Evolutionary conservation across 2,888 invertebrate genomes (phyloP).

Genomic region (Nomada fabriciana): DNA sequence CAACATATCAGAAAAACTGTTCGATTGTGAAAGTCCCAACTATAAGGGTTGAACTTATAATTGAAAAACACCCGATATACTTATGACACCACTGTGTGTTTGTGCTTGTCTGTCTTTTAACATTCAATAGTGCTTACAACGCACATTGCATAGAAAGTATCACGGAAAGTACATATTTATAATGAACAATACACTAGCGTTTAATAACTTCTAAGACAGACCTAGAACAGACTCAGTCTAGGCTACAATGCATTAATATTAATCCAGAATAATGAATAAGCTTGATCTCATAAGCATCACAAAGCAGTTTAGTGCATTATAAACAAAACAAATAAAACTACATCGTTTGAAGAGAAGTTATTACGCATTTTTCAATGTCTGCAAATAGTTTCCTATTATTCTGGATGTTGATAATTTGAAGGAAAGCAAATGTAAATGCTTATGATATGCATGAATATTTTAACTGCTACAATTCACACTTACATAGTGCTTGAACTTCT

Average conservation of each 20-base stretch:
- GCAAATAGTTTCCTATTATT: conserved; percentile 76
- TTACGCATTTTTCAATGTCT: conserved; percentile 45
- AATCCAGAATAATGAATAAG: conserved; percentile 83
- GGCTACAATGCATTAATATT: conserved; percentile 79
- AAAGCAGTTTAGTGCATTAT: conserved; percentile 66
- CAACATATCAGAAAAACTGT: conserved; percentile 57
- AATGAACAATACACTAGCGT: conserved; percentile 47
- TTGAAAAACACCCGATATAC: conserved; percentile 83
- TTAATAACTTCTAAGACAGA: conserved; percentile 80
- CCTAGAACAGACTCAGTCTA: conserved; percentile 84
- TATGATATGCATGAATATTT: conserved; percentile 46
- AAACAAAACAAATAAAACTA: conserved; percentile 76
- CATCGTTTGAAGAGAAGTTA: conserved; percentile 62
- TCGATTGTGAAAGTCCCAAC: conserved; percentile 50
- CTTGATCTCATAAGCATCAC: conserved; percentile 68
- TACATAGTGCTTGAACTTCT: conserved; percentile 76
- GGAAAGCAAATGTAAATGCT: conserved; percentile 78
- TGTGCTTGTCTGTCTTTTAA: conserved; percentile 84
- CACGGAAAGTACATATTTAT: conserved; percentile 59
- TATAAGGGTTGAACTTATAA: conserved; percentile 50
- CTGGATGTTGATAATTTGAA: conserved; percentile 79
- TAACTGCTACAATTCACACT: conserved; percentile 65
- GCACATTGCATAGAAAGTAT: conserved; percentile 64
- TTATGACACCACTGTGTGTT: conserved; percentile 83
- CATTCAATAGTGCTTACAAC: conserved; percentile 63